Conservation (phyloP, 1,140 invertebrate genomes). For the Drosophila lini region DNA sequence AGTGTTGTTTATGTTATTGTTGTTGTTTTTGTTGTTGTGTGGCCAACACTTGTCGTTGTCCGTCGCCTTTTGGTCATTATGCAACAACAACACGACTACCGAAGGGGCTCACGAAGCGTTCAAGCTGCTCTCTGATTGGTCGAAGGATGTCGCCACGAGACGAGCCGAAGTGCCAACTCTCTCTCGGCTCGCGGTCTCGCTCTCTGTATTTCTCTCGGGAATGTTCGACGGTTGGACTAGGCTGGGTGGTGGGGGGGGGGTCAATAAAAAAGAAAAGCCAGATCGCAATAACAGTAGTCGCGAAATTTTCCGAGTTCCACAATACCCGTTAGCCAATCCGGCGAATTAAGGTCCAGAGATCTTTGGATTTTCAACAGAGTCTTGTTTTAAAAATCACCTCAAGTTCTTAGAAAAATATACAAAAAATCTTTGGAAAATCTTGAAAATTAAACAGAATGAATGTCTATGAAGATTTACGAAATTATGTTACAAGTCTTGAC, state of each 20-base stretch:
- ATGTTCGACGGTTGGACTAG: conserved; percentile 2
- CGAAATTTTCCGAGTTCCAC: conserved; percentile 10
- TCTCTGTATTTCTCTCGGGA: conserved; percentile 1
- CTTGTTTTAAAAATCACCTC: background rate
- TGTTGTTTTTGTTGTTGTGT: conserved; percentile 6
- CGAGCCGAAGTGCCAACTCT: conserved; percentile 41
- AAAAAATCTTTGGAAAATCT: background rate
- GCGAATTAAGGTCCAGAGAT: background rate
- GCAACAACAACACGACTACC: conserved; percentile 56
- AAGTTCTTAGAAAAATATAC: background rate
- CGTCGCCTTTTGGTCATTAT: conserved; percentile 59
- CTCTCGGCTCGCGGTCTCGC: conserved; percentile 5
- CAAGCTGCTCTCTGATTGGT: conserved; percentile 65
- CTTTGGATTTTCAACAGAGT: background rate
- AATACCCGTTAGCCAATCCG: conserved; percentile 5
- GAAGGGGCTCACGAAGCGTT: conserved; percentile 37
- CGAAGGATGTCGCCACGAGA: conserved; percentile 41
- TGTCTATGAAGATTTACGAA: too few species aligned
- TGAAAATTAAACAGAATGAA: background rate
- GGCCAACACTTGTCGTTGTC: conserved; percentile 51
- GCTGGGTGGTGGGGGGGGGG: too few species aligned
- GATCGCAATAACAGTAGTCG: conserved; percentile 21
- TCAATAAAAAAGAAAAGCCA: conserved; percentile 23
- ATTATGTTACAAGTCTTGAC: background rate
- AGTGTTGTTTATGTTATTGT: background rate